Base-by-base conservation (phyloP, 2,113 vertebrate species). In the Rhinolophus ferrumequinum region DNA sequence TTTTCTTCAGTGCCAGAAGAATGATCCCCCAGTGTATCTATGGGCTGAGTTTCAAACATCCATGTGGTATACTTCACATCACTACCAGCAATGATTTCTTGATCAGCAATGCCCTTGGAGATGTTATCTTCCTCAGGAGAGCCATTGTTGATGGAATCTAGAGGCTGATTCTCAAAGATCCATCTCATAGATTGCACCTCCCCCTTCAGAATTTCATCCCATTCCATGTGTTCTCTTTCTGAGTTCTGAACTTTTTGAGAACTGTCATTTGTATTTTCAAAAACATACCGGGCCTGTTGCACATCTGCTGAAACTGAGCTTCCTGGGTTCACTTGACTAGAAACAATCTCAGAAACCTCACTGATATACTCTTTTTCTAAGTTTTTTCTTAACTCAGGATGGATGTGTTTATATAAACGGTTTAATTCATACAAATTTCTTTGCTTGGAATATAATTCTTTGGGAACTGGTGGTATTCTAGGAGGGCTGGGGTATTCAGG, bases 21-120 rank as follows among this genome's bases (percentile, higher is more conserved):
- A 94, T 87, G 93, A 66, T 95, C 80, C 2, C 97, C 82, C n/a
- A 99, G 92, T 21, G 90, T 75, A 86, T 99, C 99, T 18, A 99
- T 99, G 19, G 98, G 98, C 69, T 99, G 99, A 4, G 98, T 99
- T 98, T 99, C 99, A 98, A 99, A 99, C 99, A 99, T 99, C 98
- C 99, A 99, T 13, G 99, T 98, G 41, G 98, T 99, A 26, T 98
- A 98, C 85, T 98, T 99, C 80, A 99, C 99, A 86, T 99, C 99
- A 72, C 99, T 99, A 69, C 98, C 98, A 66, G 98, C 97, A 97
- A 98, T 99, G 19, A 98, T 98, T 98, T 99, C 99, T 97, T 99
- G 99, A 50, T 99, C 97, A 90, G 93, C 95, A 80, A 98, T 98
- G 86, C 97, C 98, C 84, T 98, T 98, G 93, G 97, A 98, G 67